Evolutionary conservation across 2,113 vertebrate genomes (phyloP).

Genomic region (Odontophorus gujanensis): DNA sequence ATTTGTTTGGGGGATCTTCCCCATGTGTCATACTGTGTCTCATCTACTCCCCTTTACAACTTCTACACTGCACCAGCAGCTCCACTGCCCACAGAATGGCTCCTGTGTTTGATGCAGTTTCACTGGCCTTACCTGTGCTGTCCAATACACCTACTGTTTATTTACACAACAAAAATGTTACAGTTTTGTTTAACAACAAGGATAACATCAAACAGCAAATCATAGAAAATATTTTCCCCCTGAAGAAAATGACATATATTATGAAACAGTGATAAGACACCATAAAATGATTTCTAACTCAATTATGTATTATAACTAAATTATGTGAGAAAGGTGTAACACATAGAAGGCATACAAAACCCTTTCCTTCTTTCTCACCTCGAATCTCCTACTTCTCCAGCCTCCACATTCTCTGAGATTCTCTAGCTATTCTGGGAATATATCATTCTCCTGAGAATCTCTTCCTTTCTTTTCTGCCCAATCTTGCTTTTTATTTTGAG

Average conservation of each 20-base stretch:
- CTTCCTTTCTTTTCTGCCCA: background rate
- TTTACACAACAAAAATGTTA: background rate
- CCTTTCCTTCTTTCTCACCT: background rate
- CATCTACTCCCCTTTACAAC: background rate
- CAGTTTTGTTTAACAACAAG: background rate
- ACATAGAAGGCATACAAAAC: fast-evolving
- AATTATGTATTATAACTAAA: background rate
- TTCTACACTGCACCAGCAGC: background rate
- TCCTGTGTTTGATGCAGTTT: background rate
- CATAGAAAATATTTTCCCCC: background rate
- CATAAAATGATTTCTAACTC: background rate
- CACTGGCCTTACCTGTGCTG: background rate
- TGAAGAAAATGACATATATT: background rate
- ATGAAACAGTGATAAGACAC: background rate
- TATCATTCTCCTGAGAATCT: background rate
- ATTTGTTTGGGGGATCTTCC: background rate
- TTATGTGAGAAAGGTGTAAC: background rate
- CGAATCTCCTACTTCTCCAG: background rate
- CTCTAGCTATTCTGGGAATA: background rate
- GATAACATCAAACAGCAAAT: background rate
- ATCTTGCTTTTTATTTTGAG: background rate
- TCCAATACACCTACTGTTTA: background rate
- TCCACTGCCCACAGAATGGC: background rate
- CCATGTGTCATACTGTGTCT: background rate
- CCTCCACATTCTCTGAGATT: background rate